These are phyloP conservation scores for Bettongia penicillata DNA, from an alignment of 2,113 vertebrate genomes.

Conservation along the genomic window DNA sequence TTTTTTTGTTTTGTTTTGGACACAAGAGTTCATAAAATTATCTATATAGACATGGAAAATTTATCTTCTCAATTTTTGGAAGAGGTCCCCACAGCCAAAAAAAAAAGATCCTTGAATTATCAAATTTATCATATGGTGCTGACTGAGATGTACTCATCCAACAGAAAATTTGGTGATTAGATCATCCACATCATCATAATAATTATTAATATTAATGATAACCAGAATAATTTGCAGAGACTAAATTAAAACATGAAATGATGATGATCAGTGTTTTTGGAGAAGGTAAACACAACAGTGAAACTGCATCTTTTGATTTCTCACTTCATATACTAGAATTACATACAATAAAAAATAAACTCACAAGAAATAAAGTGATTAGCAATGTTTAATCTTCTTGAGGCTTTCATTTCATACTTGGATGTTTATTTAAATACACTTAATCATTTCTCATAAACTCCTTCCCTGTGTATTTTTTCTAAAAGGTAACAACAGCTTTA, in stretches of 20 bases:
- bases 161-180: neutral
- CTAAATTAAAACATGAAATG: neutral
- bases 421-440: neutral
- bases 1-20: neutral
- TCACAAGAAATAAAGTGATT: neutral
- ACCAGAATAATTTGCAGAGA: neutral
- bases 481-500: neutral
- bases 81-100: neutral
- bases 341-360: neutral
- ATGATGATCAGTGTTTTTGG: neutral
- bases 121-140: neutral
- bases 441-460: slow-evolving; percentile 9
- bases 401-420: neutral
- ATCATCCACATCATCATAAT: neutral
- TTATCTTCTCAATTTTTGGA: neutral
- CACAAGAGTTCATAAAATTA: neutral
- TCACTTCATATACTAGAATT: neutral
- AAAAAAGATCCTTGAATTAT: neutral
- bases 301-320: neutral
- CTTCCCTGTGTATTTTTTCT: neutral
- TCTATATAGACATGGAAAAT: neutral
- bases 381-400: neutral
- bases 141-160: neutral
- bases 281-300: neutral
- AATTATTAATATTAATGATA: neutral